phyloP scores from a whole-genome alignment of 2,797 vertebrate species.

The Rhodeus uyekii region DNA sequence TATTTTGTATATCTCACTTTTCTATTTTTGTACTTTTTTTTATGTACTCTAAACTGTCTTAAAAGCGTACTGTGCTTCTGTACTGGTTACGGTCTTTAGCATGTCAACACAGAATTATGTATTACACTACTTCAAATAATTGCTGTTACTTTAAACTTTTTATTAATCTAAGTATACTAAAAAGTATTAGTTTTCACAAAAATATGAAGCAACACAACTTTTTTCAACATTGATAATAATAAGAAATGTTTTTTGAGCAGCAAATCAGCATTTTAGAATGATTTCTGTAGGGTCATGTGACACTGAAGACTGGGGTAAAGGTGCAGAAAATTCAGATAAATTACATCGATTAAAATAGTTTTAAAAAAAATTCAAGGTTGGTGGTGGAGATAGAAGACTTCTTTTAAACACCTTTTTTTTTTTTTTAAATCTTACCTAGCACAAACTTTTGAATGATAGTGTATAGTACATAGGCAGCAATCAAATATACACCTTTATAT shows the following conservation, averaged over 20 bases:
- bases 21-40: background rate
- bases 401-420: background rate
- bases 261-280: background rate
- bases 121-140: background rate
- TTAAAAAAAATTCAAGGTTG: background rate
- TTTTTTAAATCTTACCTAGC: background rate
- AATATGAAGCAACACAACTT: background rate
- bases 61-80: background rate
- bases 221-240: background rate
- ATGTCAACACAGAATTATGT: background rate
- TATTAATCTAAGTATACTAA: slow-evolving; percentile 18
- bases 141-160: background rate
- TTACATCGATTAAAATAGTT: background rate
- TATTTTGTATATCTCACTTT: background rate
- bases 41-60: background rate
- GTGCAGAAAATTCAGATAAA: background rate
- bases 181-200: background rate
- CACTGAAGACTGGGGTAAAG: background rate
- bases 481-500: background rate
- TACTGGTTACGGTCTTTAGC: background rate
- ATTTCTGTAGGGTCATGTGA: background rate
- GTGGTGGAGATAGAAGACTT: too few relatives aligned
- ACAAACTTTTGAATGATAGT: background rate
- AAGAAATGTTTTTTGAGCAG: background rate
- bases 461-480: background rate